Evolutionary conservation across 2,113 vertebrate genomes (phyloP).

Genomic region (Cyanoderma ruficeps): DNA sequence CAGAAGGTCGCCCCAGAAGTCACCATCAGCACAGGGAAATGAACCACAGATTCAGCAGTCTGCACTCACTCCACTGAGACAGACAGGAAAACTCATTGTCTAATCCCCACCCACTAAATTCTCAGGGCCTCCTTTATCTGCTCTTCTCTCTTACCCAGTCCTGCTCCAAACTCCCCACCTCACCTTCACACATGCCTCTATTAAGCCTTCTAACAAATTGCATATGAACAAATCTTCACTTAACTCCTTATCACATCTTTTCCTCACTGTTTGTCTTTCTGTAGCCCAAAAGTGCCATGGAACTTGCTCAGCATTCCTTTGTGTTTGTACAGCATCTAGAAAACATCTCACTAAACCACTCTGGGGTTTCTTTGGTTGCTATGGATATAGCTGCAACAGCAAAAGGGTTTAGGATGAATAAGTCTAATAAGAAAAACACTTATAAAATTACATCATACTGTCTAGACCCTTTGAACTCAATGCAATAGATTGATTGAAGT

Average conservation of each 20-base stretch:
- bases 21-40: not conserved
- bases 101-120: not conserved
- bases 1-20: not conserved
- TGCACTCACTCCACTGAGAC: accelerated
- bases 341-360: not conserved
- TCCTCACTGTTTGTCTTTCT: not conserved
- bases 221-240: not conserved
- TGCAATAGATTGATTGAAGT: not conserved
- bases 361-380: not conserved
- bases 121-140: not conserved
- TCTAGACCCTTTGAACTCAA: not conserved
- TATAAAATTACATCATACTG: not conserved
- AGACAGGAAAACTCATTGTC: not conserved
- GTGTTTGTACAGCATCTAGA: not conserved
- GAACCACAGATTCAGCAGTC: not conserved
- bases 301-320: not conserved
- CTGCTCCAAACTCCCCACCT: not conserved
- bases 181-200: not conserved
- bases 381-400: not conserved
- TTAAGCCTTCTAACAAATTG: not conserved
- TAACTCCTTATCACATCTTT: not conserved
- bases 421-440: not conserved
- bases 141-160: not conserved
- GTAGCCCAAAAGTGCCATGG: not conserved
- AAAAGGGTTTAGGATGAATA: not conserved